A percentile compares a stretch with the other conserved stretches of the same genome.
These are phyloP conservation scores for Ernsta delagoae DNA, from an alignment of 2,888 invertebrate genomes.

Conservation along the genomic window DNA sequence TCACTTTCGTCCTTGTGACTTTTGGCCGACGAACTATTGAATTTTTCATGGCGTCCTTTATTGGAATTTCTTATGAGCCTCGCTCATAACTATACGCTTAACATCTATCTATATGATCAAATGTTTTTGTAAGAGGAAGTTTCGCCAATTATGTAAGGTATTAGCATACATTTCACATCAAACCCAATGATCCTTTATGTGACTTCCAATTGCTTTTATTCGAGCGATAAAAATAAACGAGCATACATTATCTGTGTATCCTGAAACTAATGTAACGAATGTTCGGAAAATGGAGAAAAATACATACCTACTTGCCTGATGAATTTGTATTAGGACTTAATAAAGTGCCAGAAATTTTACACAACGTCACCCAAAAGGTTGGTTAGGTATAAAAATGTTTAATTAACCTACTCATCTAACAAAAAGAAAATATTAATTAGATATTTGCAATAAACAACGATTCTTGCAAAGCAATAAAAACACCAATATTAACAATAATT, in stretches of 20 bases:
- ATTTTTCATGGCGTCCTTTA: conserved; percentile 76
- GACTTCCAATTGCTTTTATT: conserved; percentile 72
- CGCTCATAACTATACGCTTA: conserved; percentile 58
- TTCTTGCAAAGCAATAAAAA: conserved; percentile 70
- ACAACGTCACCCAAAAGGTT: neutral
- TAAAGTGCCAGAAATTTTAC: no score
- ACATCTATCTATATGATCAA: conserved; percentile 67
- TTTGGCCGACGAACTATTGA: conserved; percentile 70
- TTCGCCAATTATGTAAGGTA: conserved; percentile 70
- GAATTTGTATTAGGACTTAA: neutral
- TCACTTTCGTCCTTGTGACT: conserved; percentile 67
- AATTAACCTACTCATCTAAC: conserved; percentile 9
- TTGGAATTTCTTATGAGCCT: conserved; percentile 68
- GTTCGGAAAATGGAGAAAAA: conserved; percentile 20
- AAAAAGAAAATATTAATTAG: conserved; percentile 2
- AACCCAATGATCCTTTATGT: conserved; percentile 66
- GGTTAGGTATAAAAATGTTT: neutral
- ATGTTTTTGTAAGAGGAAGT: conserved; percentile 69
- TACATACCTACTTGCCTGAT: neutral
- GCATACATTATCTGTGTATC: conserved; percentile 52
- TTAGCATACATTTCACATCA: conserved; percentile 78
- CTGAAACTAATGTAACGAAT: conserved; percentile 34
- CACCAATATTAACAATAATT: conserved; percentile 65
- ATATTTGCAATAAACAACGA: conserved; percentile 48
- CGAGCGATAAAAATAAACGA: conserved; percentile 73